A percentile compares a stretch with the other conserved stretches of the same genome.
phyloP scores from a whole-genome alignment of 2,888 invertebrate species.

The Eucera pruinosa region DNA sequence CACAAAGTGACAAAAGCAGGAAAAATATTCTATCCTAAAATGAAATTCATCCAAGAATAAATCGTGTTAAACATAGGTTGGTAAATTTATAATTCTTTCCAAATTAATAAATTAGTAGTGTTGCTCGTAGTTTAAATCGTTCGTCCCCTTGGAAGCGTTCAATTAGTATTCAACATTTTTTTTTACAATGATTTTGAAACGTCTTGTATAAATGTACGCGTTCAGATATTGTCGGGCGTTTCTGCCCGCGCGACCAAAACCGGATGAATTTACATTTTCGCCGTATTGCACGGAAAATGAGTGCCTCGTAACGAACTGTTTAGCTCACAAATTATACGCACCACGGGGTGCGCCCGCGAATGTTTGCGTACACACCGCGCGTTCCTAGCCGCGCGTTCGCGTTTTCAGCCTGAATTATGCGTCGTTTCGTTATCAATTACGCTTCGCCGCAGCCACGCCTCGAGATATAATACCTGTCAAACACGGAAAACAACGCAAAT shows the following conservation, averaged over 20 bases:
- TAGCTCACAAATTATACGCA: constrained; percentile 37
- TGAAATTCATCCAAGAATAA: too few species aligned
- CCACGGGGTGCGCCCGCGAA: constrained; percentile 1
- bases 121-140: too few species aligned
- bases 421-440: constrained; percentile 49
- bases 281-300: constrained; percentile 26
- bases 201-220: too few species aligned
- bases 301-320: constrained; percentile 39
- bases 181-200: too few species aligned
- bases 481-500: constrained; percentile 18
- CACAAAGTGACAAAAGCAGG: too few species aligned
- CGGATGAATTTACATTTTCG: constrained; percentile 41
- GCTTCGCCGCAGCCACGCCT: constrained; percentile 28
- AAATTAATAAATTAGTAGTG: too few species aligned
- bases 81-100: too few species aligned
- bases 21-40: too few species aligned
- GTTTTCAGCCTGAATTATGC: constrained; percentile 47
- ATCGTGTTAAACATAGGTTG: too few species aligned
- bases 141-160: too few species aligned
- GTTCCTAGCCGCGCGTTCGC: constrained; percentile 9
- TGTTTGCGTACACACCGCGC: constrained; percentile 14
- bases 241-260: background rate
- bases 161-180: too few species aligned
- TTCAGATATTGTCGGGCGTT: background rate
- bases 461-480: constrained; percentile 32